A percentile compares a stretch with the other conserved stretches of the same genome.
Conservation (phyloP, 1,140 invertebrate species). For the Papilio aristodemus region DNA sequence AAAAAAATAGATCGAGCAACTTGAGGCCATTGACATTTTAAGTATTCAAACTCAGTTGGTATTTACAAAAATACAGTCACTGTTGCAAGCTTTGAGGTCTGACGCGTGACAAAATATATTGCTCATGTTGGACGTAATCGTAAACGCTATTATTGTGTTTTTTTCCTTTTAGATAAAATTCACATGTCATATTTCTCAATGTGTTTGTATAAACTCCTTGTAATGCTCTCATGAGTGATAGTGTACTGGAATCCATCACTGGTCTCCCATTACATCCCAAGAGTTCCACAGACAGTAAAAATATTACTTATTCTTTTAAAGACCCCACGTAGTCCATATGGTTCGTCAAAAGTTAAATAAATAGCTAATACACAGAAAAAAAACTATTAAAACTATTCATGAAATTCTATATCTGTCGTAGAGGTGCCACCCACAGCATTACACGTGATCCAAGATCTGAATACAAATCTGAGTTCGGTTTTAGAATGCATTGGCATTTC, state of each 20-base stretch:
- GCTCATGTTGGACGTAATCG: neutral
- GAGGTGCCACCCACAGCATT: constrained; percentile 72
- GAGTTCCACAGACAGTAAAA: no score
- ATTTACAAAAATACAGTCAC: constrained; percentile 21
- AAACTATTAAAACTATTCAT: constrained; percentile 56
- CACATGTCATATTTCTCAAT: no score
- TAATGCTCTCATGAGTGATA: no score
- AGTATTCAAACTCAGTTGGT: constrained; percentile 15
- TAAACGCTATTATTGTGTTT: neutral
- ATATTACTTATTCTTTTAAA: no score
- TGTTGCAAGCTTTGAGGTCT: neutral
- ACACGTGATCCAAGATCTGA: constrained; percentile 61
- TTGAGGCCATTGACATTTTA: constrained; percentile 13
- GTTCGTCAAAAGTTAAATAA: neutral
- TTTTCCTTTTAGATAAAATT: neutral
- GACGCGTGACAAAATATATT: constrained; percentile 14
- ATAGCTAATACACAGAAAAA: constrained; percentile 37
- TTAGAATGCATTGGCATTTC: constrained; percentile 60
- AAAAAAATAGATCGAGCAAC: constrained; percentile 21
- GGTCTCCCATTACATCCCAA: no score
- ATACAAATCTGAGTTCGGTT: constrained; percentile 61
- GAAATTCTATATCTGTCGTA: constrained; percentile 64
- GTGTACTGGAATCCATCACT: no score
- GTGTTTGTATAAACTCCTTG: no score
- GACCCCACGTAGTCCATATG: neutral